Evolutionary conservation across 1,140 invertebrate species (phyloP).

Genomic region (Aradophagus sp.): DNA sequence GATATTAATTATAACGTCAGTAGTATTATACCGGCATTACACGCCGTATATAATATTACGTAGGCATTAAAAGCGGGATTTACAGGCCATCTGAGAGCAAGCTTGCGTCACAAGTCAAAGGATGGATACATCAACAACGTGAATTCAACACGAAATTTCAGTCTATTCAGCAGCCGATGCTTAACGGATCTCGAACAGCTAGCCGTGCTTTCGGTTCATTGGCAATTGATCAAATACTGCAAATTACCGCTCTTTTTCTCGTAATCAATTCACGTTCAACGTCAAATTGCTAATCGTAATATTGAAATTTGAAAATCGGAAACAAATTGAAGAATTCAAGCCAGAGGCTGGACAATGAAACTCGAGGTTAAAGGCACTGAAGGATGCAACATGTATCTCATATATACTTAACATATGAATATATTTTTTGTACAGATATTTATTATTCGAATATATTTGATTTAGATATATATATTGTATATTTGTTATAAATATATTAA

Average conservation of each 20-base stretch:
- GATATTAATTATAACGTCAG: conserved; percentile 25
- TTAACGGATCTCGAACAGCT: conserved; percentile 23
- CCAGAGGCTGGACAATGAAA: too few relatives aligned
- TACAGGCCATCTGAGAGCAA: conserved; percentile 34
- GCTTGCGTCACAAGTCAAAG: conserved; percentile 38
- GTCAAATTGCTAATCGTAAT: too few relatives aligned
- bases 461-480: too few relatives aligned
- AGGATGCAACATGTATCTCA: too few relatives aligned
- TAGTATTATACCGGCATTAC: conserved; percentile 20
- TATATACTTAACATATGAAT: too few relatives aligned
- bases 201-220: conserved; percentile 15
- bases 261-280: too few relatives aligned
- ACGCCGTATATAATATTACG: conserved; percentile 28
- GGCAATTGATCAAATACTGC: conserved; percentile 8
- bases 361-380: too few relatives aligned
- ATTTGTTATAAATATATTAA: too few relatives aligned
- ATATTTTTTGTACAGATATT: too few relatives aligned
- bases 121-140: conserved; percentile 34
- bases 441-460: too few relatives aligned
- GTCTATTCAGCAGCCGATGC: conserved; percentile 26
- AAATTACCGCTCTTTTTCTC: conserved; percentile 12
- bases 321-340: too few relatives aligned
- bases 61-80: conserved; percentile 34
- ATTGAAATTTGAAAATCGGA: too few relatives aligned
- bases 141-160: conserved; percentile 46